Evolutionary conservation across 2,888 invertebrate genomes (phyloP).

Genomic region (Xylota segnis): DNA sequence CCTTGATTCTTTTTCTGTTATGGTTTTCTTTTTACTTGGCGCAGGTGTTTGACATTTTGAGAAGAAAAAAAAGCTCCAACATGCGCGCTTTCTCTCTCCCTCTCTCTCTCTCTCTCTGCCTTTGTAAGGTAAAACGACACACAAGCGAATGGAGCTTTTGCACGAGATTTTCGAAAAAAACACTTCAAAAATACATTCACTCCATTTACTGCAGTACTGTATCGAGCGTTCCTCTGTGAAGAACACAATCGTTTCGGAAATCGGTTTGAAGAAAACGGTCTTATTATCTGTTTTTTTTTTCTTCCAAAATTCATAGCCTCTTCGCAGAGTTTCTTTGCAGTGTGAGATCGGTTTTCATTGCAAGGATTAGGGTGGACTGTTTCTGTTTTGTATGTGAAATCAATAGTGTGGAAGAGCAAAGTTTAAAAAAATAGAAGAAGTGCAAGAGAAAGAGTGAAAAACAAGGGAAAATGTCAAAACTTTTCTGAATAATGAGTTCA

Average conservation of each 20-base stretch:
- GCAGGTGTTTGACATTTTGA: slow-evolving; percentile 73
- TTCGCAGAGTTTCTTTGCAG: slow-evolving; percentile 4
- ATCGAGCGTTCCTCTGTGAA: slow-evolving; percentile 53
- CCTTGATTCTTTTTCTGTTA: slow-evolving; percentile 33
- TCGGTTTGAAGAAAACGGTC: slow-evolving; percentile 52
- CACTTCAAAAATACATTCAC: slow-evolving; percentile 52
- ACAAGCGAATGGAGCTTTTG: slow-evolving; percentile 48
- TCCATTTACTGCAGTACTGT: slow-evolving; percentile 74
- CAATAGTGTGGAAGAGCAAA: background rate
- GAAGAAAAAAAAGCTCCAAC: slow-evolving; percentile 65
- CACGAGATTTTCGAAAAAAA: slow-evolving; percentile 57
- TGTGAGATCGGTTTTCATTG: slow-evolving; percentile 45
- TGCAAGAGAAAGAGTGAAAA: slow-evolving; percentile 34
- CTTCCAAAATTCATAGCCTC: no score
- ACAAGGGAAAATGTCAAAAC: slow-evolving; percentile 12
- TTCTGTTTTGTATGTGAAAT: slow-evolving; percentile 41
- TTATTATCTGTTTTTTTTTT: slow-evolving; percentile 15
- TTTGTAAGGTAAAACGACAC: no score
- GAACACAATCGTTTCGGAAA: slow-evolving; percentile 60
- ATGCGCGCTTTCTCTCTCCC: slow-evolving; percentile 20
- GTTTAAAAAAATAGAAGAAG: slow-evolving; percentile 7
- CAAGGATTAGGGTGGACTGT: slow-evolving; percentile 1
- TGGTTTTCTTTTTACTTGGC: slow-evolving; percentile 25
- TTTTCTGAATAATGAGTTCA: slow-evolving; percentile 11
- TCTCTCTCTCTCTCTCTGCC: no score